These are phyloP conservation scores for Eleginops maclovinus DNA, from an alignment of 2,113 vertebrate species.

Conservation along the genomic window DNA sequence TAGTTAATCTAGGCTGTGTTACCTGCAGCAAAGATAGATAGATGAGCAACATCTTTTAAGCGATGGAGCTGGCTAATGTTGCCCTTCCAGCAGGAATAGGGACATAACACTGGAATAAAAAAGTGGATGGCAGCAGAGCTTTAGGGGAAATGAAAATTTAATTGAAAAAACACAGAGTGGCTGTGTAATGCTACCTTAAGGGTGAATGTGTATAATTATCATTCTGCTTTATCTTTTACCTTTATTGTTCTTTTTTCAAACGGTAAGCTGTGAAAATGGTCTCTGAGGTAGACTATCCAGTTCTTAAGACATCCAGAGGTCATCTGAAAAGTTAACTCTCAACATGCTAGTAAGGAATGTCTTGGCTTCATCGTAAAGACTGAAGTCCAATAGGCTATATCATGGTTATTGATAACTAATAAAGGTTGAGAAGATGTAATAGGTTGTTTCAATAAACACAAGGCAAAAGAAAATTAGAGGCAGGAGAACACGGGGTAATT, in stretches of 20 bases:
- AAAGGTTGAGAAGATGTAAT: neutral
- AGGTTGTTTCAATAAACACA: neutral
- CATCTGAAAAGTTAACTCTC: neutral
- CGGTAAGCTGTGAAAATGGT: neutral
- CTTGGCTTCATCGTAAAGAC: neutral
- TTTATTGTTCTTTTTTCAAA: neutral
- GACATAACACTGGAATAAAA: neutral
- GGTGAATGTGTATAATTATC: neutral
- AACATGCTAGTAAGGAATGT: neutral
- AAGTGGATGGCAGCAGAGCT: neutral
- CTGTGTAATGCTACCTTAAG: neutral
- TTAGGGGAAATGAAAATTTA: neutral
- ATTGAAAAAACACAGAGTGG: slow-evolving; percentile 14
- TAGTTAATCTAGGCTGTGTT: slow-evolving; percentile 58
- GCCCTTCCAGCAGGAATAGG: neutral
- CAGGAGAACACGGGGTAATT: too few relatives aligned
- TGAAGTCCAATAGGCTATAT: neutral
- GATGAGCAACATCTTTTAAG: slow-evolving; percentile 36
- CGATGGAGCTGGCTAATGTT: neutral
- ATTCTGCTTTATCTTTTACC: neutral
- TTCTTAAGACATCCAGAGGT: neutral
- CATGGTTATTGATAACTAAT: neutral
- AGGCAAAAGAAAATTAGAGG: neutral
- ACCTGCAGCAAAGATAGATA: slow-evolving; percentile 35
- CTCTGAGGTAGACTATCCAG: neutral